Base-by-base conservation (phyloP, 2,113 vertebrate genomes). In the Lucifuga dentata region DNA sequence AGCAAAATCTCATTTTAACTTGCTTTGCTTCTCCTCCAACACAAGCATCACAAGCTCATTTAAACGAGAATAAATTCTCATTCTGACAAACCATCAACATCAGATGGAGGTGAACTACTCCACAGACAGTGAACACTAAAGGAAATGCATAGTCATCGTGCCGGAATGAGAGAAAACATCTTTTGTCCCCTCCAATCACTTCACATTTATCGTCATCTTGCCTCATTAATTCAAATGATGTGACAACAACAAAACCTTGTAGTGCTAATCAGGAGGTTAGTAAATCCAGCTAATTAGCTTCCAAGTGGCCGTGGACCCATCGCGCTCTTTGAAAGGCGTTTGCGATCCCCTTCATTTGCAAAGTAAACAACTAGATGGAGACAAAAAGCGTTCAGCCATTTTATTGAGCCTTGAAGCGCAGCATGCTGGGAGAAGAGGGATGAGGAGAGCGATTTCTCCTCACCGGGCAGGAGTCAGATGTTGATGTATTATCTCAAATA, bases 201-300 rank as follows among this genome's bases (percentile, higher is more conserved):
- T 72, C 52, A 26, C 43, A 38, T 67, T 73, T 50, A 64, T 64
- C 63, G 69, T 78, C 72, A 68, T 70, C 56, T 44, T 56, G 56
- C 73, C 67, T 84, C 61, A 58, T 86, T 78, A 80, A 89, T 74
- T 85, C 57, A 77, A 80, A 79, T 51, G 58, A 66, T 44, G 23
- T 2, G 38, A 60, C 73, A n/a, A 50, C 79, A 62, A 53, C 58
- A 73, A 60, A 80, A 68, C 57, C 70, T 72, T 55, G 68, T 72
- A 68, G 81, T 75, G 64, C 57, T 52, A 79, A 81, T 84, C 64
- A 64, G 75, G 73, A 43, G 73, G 80, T 86, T 76, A 67, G 84
- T 79, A 83, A 76, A 83, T 85, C 53, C 43, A 16, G 74, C 70
- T 78, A 86, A 89, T 87, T 78, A 75, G 76, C 56, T 61, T 73